Evolutionary conservation across 2,888 invertebrate genomes (phyloP).

Genomic region (Syrista parreyssii): DNA sequence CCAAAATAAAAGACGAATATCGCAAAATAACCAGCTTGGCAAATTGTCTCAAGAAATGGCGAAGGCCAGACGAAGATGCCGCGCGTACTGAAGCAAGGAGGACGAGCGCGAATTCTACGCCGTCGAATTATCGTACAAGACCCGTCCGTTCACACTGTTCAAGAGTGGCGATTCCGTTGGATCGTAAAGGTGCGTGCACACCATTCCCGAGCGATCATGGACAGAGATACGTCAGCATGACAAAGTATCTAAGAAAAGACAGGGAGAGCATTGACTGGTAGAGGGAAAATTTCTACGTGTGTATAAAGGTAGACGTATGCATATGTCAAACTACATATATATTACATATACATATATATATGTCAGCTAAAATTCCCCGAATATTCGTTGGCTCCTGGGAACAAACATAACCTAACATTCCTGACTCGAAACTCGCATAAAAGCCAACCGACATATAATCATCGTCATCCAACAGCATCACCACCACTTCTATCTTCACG

Average conservation of each 20-base stretch:
- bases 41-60: neutral
- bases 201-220: neutral
- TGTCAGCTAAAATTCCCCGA: slow-evolving; percentile 46
- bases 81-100: neutral
- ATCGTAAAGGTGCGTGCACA: neutral
- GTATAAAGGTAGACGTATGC: neutral
- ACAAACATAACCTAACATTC: slow-evolving; percentile 34
- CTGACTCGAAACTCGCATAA: slow-evolving; percentile 38
- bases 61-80: neutral
- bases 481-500: neutral
- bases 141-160: neutral
- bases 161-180: neutral
- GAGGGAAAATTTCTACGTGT: neutral
- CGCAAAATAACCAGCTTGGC: neutral
- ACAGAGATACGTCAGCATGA: neutral
- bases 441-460: neutral
- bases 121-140: neutral
- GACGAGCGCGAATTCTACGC: neutral
- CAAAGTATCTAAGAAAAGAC: neutral
- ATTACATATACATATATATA: neutral
- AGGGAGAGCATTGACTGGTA: slow-evolving; percentile 39
- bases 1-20: neutral
- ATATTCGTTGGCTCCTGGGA: slow-evolving; percentile 35
- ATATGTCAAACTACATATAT: slow-evolving; percentile 15
- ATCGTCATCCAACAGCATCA: neutral